These are phyloP conservation scores for Enteromius anoplus DNA, from an alignment of 2,797 vertebrate genomes.

Conservation along the genomic window DNA sequence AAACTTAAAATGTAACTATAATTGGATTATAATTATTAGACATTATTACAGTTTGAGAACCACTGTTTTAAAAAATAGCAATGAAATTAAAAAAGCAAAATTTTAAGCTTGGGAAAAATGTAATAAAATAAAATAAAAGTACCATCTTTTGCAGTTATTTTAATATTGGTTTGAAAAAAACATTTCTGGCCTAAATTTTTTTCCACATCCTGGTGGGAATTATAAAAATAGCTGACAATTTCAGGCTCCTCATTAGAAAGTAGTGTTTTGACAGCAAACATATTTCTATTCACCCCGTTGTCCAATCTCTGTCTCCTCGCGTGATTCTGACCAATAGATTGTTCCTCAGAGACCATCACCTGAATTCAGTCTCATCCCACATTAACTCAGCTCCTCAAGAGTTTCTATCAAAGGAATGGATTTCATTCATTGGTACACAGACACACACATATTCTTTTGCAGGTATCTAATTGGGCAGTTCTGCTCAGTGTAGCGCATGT, in stretches of 20 bases:
- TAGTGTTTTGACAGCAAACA: slow-evolving; percentile 3
- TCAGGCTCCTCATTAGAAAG: slow-evolving; percentile 22
- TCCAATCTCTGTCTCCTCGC: background rate
- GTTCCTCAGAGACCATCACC: background rate
- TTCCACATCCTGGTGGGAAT: background rate
- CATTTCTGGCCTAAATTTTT: background rate
- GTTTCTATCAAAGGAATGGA: background rate
- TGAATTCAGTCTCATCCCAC: background rate
- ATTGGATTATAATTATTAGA: too few species aligned
- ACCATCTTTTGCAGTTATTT: background rate
- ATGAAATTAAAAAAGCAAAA: background rate
- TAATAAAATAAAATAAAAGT: background rate
- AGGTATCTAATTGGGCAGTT: background rate
- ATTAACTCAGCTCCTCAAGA: background rate
- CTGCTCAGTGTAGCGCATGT: background rate
- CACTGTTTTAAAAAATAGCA: background rate
- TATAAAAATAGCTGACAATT: slow-evolving; percentile 1
- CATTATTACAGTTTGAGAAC: background rate
- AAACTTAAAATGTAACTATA: background rate
- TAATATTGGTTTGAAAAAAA: background rate
- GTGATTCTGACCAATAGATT: background rate
- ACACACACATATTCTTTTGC: background rate
- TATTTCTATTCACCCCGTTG: background rate
- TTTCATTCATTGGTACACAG: background rate
- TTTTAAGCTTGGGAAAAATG: background rate